Evolutionary conservation across 1,140 invertebrate species (phyloP).

Genomic region (Streblospio benedicti): DNA sequence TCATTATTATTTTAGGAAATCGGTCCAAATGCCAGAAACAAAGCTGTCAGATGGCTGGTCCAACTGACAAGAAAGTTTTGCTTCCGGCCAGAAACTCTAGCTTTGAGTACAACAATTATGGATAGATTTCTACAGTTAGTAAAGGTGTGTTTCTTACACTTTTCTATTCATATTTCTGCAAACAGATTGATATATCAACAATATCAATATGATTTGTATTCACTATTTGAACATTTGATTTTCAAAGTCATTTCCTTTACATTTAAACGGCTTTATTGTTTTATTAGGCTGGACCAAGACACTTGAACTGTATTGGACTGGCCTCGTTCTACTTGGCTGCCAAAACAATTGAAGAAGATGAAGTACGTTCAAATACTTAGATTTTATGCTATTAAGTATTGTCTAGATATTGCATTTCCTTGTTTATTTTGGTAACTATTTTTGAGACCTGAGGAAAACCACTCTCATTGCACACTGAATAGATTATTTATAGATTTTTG

Average conservation of each 20-base stretch:
- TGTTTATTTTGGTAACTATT: too few species aligned
- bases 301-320: conserved; percentile 43
- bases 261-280: conserved; percentile 9
- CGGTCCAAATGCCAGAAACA: conserved; percentile 24
- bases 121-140: conserved; percentile 39
- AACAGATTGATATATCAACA: conserved; percentile 3
- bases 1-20: neutral
- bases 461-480: too few species aligned
- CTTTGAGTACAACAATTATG: conserved; percentile 32
- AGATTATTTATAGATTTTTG: too few species aligned
- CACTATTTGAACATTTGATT: neutral
- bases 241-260: neutral
- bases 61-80: conserved; percentile 31
- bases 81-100: conserved; percentile 43
- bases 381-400: neutral
- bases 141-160: conserved; percentile 30
- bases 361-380: conserved; percentile 27
- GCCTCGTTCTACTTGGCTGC: conserved; percentile 45
- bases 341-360: conserved; percentile 47
- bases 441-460: too few species aligned
- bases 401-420: too few species aligned
- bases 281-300: conserved; percentile 42
- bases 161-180: neutral
- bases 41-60: conserved; percentile 34
- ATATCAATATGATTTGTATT: neutral